Base-by-base conservation (phyloP, 2,113 vertebrate species). In the Ammodytes dubius region DNA sequence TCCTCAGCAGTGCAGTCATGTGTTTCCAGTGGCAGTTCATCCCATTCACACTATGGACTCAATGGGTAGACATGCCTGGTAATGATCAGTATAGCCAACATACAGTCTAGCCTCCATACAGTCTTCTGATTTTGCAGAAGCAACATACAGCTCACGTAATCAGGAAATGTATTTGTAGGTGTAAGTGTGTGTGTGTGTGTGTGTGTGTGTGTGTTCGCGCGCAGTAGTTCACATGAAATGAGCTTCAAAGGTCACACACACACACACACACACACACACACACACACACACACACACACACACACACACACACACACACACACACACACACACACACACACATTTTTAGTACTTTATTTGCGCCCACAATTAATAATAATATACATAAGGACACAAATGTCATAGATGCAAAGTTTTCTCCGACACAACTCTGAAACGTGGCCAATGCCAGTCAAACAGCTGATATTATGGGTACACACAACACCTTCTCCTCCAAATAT, bases 221-320 rank as follows among this genome's bases (percentile, higher is more conserved):
- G 27, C 27, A 27, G 27, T 27, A 66, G 73, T 46, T 64, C 19
- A 69, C 19, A 70, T 75, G 69, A 72, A 81, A 89, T 81, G 17
- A 79, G 19, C 87, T 77, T 79, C 49, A 88, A 80, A 78, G 75
- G 83, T 88, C 86, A 88, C 42, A 74, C 53, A 46, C 59, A 84
- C 61, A 53, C 76, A 60, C 76, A 56, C 61, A 79, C 56, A 77
- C 47, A 65, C 54, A 50, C 64, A 67, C 49, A 50, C 69, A 67
- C 50, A 54, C 66, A 64, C 50, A 53, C 58, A 74, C 59, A 58
- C 72, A 10, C 71, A 65, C 39, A 58, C 45, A 60, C 45, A 74
- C n/a, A 58, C 42, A 50, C 68, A 43, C 61, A 59, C 54, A 12
- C 14, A 42, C 66, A 42, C 37, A 67, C 27, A 46, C 63, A 52